Evolutionary conservation across 2,113 vertebrate species (phyloP).

Genomic region (Hippotragus niger): DNA sequence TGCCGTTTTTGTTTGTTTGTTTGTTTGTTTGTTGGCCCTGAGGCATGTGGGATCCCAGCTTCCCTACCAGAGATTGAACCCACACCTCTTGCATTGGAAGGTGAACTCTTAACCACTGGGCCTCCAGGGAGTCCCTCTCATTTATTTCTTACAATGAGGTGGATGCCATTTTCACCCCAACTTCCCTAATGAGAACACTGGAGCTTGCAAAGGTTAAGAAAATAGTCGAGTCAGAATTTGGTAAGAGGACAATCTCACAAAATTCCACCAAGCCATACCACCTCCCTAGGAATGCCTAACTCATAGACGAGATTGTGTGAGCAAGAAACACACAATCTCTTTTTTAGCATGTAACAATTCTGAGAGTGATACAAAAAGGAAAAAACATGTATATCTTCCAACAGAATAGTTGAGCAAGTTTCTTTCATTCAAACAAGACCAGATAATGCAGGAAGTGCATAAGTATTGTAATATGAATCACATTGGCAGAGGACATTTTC

Average conservation of each 20-base stretch:
- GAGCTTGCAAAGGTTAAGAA: neutral
- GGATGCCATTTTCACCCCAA: neutral
- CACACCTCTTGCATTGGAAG: neutral
- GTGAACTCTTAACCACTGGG: neutral
- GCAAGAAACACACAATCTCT: neutral
- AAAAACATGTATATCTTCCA: neutral
- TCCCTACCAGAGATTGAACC: neutral
- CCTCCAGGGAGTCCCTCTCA: neutral
- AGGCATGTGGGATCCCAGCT: neutral
- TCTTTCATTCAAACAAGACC: slow-evolving; percentile 47
- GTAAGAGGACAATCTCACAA: neutral
- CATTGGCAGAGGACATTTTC: slow-evolving; percentile 74
- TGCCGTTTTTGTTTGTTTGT: fast-evolving
- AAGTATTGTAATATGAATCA: slow-evolving; percentile 66
- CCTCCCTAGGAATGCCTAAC: neutral
- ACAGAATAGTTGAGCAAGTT: neutral
- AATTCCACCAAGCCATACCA: neutral
- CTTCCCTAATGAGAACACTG: neutral
- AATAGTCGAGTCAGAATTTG: slow-evolving; percentile 18
- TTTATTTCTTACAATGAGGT: neutral
- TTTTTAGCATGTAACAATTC: neutral
- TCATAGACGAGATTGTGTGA: neutral
- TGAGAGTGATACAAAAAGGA: neutral
- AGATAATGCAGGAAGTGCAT: slow-evolving; percentile 44
- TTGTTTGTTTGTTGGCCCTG: neutral